Evolutionary conservation across 2,113 vertebrate genomes (phyloP).

Genomic region (Centropristis striata): DNA sequence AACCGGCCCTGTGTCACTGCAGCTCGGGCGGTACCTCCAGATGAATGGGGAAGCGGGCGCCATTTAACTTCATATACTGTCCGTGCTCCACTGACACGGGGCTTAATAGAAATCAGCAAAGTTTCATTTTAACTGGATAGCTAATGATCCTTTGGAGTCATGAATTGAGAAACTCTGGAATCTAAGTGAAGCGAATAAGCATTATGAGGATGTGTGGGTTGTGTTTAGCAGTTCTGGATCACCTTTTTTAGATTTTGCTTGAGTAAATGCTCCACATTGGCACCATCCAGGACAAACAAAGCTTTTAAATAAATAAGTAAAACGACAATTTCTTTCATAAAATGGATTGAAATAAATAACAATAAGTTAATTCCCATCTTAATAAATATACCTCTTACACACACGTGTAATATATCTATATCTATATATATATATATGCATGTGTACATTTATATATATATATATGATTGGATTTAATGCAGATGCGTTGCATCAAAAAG

Average conservation of each 20-base stretch:
- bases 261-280: conserved; percentile 88
- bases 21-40: too few species aligned
- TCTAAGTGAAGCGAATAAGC: conserved; percentile 53
- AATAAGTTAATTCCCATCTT: conserved; percentile 97
- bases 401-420: conserved; percentile 78
- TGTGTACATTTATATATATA: conserved; percentile 78
- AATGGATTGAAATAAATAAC: conserved; percentile 98
- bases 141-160: conserved; percentile 40
- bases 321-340: conserved; percentile 87
- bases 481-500: conserved; percentile 80
- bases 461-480: conserved; percentile 90
- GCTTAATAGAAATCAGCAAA: too few species aligned
- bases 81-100: too few species aligned
- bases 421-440: conserved; percentile 85
- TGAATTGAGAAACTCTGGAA: conserved; percentile 63
- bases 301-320: conserved; percentile 93
- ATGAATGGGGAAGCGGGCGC: too few species aligned
- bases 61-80: too few species aligned
- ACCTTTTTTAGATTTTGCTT: conserved; percentile 54
- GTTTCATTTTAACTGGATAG: conserved; percentile 2
- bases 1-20: too few species aligned
- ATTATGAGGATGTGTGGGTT: conserved; percentile 14
- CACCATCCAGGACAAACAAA: conserved; percentile 90
- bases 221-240: conserved; percentile 47
- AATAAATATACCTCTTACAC: conserved; percentile 97